Percentiles rank a stretch among this genome's conserved stretches.
phyloP scores from a whole-genome alignment of 2,113 vertebrate genomes.

The Sclerurus mexicanus region DNA sequence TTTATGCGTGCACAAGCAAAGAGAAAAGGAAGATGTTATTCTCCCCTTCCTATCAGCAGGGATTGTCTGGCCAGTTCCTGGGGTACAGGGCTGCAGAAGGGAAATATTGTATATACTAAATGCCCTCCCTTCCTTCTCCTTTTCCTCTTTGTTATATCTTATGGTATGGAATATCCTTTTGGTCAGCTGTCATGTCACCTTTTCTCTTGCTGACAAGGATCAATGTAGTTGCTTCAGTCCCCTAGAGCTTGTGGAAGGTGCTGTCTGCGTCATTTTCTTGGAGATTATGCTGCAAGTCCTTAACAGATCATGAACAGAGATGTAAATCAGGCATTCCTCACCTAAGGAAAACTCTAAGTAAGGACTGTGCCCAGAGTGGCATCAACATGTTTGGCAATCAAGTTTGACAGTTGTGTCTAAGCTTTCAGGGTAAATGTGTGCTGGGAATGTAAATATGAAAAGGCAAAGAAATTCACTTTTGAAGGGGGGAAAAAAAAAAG shows the following conservation, averaged over 20 bases:
- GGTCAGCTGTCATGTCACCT: background rate
- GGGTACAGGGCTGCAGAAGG: background rate
- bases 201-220: background rate
- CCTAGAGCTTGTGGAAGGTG: background rate
- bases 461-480: background rate
- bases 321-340: background rate
- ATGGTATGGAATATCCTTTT: background rate
- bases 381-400: background rate
- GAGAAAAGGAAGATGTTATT: background rate
- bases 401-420: background rate
- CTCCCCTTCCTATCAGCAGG: background rate
- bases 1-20: background rate
- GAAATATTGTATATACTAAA: background rate
- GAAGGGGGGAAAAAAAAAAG: background rate
- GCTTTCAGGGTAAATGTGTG: background rate
- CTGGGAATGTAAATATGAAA: constrained; percentile 15
- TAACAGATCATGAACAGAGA: background rate
- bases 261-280: background rate
- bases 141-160: background rate
- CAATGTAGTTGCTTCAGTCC: rapidly evolving
- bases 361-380: background rate
- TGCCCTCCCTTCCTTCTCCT: background rate
- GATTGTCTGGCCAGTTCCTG: background rate
- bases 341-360: background rate
- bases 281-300: background rate